phyloP scores from a whole-genome alignment of 2,797 vertebrate species.

The Lagorchestes hirsutus region DNA sequence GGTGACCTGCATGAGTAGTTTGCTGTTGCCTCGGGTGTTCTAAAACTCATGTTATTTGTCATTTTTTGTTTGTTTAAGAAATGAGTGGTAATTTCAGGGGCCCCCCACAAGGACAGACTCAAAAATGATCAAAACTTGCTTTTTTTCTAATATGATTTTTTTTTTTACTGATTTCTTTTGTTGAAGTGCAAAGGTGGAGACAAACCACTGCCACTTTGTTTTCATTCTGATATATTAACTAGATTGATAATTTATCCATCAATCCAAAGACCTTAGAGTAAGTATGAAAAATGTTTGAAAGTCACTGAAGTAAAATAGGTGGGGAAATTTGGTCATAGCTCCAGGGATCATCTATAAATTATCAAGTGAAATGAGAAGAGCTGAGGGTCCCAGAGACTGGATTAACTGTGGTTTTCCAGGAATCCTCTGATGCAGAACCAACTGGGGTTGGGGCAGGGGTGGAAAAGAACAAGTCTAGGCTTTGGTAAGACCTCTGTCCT shows the following conservation, averaged over 20 bases:
- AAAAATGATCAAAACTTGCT: neutral
- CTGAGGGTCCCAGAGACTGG: neutral
- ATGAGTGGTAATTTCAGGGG: neutral
- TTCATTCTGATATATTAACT: neutral
- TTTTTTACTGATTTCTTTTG: neutral
- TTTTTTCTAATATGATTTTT: neutral
- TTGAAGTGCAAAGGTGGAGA: neutral
- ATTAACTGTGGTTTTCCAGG: neutral
- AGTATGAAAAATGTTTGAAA: neutral
- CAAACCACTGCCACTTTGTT: neutral
- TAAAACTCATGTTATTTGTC: neutral
- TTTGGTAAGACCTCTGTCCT: neutral
- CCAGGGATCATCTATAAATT: neutral
- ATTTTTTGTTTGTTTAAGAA: neutral
- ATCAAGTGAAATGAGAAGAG: neutral
- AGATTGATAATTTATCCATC: neutral
- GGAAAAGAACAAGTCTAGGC: neutral
- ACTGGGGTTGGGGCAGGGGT: neutral
- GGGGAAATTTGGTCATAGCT: neutral
- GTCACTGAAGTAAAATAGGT: neutral
- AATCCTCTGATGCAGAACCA: neutral
- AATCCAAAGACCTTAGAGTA: neutral
- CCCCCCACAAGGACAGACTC: neutral
- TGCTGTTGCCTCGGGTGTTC: neutral
- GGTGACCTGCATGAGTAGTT: neutral